These are phyloP conservation scores for Sebastolobus altivelis DNA, from an alignment of 2,797 vertebrate genomes.

Conservation along the genomic window DNA sequence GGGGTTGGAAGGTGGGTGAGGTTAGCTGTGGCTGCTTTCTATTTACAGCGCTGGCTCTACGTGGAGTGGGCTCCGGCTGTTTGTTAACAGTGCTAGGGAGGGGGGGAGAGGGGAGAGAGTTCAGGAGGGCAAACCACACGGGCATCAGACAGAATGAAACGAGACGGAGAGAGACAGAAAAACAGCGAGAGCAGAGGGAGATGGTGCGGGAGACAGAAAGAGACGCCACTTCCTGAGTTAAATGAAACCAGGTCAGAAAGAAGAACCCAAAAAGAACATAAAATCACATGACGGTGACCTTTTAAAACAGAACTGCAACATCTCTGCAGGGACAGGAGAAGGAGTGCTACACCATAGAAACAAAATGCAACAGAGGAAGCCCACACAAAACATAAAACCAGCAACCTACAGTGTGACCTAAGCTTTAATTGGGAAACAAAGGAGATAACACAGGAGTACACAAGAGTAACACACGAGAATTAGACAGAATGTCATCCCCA, in stretches of 20 bases:
- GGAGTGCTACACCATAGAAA: conserved; percentile 54
- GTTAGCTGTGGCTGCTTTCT: conserved; percentile 93
- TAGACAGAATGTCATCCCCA: conserved; percentile 43
- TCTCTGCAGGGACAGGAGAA: conserved; percentile 56
- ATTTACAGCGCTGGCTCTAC: conserved; percentile 91
- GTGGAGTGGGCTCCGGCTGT: conserved; percentile 90
- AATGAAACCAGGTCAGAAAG: conserved; percentile 54
- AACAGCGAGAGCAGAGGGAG: conserved; percentile 46
- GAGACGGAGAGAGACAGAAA: conserved; percentile 43
- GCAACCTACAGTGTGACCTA: conserved; percentile 71
- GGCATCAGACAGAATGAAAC: conserved; percentile 57
- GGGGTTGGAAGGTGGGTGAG: conserved; percentile 92
- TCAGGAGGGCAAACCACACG: conserved; percentile 79
- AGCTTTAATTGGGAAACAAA: conserved; percentile 79
- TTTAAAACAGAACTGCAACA: conserved; percentile 49
- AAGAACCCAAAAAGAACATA: conserved; percentile 55
- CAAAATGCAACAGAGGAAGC: conserved; percentile 74
- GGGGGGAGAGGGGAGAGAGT: conserved; percentile 86
- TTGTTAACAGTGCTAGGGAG: conserved; percentile 93
- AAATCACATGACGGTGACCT: conserved; percentile 65
- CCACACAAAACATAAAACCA: conserved; percentile 80
- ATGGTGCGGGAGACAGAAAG: conserved; percentile 37
- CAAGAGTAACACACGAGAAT: conserved; percentile 62
- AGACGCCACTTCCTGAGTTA: conserved; percentile 60
- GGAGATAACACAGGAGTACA: conserved; percentile 71